These are phyloP conservation scores for Cheilosia impressa DNA, from an alignment of 2,888 invertebrate species.

Conservation along the genomic window DNA sequence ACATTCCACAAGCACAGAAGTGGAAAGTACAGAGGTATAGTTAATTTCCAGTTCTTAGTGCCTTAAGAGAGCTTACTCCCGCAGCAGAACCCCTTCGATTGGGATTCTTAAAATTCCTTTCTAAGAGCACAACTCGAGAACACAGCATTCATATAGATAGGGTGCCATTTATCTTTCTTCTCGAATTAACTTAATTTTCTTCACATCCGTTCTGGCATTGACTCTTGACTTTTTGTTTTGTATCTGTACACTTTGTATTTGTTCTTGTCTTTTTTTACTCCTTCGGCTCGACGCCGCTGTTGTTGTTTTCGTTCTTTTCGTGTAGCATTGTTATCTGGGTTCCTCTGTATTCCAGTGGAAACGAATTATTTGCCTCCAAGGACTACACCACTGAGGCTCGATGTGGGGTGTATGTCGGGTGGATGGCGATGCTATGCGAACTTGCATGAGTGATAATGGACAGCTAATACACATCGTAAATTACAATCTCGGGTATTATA, in stretches of 20 bases:
- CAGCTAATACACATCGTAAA: constrained; percentile 75
- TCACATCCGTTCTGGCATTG: constrained; percentile 72
- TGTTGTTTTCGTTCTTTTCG: constrained; percentile 18
- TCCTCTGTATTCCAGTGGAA: constrained; percentile 57
- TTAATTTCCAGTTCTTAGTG: constrained; percentile 60
- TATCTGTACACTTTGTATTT: constrained; percentile 46
- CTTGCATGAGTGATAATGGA: constrained; percentile 75
- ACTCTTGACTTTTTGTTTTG: constrained; percentile 73
- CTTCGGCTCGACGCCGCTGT: constrained; percentile 46
- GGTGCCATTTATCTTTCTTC: constrained; percentile 74
- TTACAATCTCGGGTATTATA: constrained; percentile 71
- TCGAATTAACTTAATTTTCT: constrained; percentile 75
- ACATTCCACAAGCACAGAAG: constrained; percentile 43
- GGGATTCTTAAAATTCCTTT: constrained; percentile 43
- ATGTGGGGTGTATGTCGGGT: constrained; percentile 12
- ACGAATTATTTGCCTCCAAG: constrained; percentile 64
- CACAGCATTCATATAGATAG: constrained; percentile 71
- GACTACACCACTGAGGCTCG: constrained; percentile 10
- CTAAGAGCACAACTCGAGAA: constrained; percentile 64
- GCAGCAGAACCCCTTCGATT: constrained; percentile 48
- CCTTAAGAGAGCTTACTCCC: constrained; percentile 49
- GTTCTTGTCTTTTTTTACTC: constrained; percentile 19
- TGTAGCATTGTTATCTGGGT: constrained; percentile 62
- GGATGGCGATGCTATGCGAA: constrained; percentile 43
- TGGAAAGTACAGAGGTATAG: constrained; percentile 10